Conservation (phyloP, 2,797 vertebrate genomes). For the Gambelia wislizenii region DNA sequence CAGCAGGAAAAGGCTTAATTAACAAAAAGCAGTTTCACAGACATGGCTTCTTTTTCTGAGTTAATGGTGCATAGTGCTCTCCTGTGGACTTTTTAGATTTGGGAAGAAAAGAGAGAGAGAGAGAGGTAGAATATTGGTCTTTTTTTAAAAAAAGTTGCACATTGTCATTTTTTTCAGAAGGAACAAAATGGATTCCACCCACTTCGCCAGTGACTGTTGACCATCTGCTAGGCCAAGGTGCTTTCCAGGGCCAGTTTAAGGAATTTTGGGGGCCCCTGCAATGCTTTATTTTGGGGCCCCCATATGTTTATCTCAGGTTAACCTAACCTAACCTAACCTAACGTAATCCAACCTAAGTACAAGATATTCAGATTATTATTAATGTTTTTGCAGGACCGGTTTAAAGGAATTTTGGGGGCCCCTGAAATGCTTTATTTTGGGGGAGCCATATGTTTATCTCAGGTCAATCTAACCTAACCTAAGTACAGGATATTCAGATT, state of each 20-base stretch:
- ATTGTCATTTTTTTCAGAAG: background rate
- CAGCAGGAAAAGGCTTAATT: slow-evolving; percentile 62
- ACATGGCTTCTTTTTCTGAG: slow-evolving; percentile 35
- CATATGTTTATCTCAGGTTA: too few species aligned
- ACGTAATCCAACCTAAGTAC: too few species aligned
- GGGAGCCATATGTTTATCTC: too few species aligned
- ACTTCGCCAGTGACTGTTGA: background rate
- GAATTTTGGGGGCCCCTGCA: too few species aligned
- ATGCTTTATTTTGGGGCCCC: too few species aligned
- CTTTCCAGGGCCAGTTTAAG: background rate
- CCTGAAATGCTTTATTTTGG: too few species aligned
- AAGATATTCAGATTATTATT: too few species aligned
- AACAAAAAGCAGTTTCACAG: slow-evolving; percentile 61
- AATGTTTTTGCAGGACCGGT: too few species aligned
- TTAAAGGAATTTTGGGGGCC: too few species aligned
- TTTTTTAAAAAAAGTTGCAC: background rate
- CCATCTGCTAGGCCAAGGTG: background rate
- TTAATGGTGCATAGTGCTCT: slow-evolving; percentile 46
- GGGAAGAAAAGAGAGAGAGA: background rate
- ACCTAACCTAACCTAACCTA: too few species aligned
- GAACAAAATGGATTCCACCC: background rate
- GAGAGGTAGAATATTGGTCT: background rate
- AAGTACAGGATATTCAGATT: too few species aligned
- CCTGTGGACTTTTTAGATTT: slow-evolving; percentile 14
- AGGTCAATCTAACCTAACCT: too few species aligned